Evolutionary conservation across 2,113 vertebrate species (phyloP), one percentile per base, ranked within the genome.

Genomic region (Macquaria ambigua): DNA sequence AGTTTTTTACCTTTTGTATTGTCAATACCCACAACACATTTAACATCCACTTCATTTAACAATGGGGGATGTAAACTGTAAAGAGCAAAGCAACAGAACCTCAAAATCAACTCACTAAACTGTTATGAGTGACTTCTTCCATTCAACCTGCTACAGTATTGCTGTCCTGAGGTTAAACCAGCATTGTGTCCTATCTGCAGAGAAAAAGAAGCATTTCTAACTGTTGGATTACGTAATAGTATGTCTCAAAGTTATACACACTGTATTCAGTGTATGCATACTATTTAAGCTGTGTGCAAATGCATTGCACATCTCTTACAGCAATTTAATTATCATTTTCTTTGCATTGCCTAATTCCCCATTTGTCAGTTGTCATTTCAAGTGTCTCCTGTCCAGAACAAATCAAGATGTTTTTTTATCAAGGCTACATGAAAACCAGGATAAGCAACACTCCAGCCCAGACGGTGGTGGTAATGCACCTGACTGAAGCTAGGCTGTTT

Each of bases 11-110:
- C n/a, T 69, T 63, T 39, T 70, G 15, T 28, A 8, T 37, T 74
- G 69, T 67, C 20, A 52, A 67, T 61, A 39, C 52, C 21, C 23
- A 50, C 41, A 82, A 41, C 28, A 68, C 43, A 34, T 69, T 68
- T 66, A 20, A 41, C 46, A 77, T 31, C 31, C 46, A 52, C 52
- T 37, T 52, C 48, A 74, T 31, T n/a, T 61, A 46, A 59, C 25
- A 56, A 28, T 39, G 23, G 46, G 0, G 21, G 53, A 28, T 73
- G 25, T 68, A 41, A 61, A 67, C 28, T 55, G 43, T 61, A 62
- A 39, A 39, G 39, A 39, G 39, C 21, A 62, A n/a, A 55, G 55
- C 7, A 74, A 75, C 59, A 74, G 28, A 50, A 39, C 31, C 28
- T 59, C 39, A 61, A 56, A 66, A 78, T 63, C 1, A 66, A 9